phyloP scores from a whole-genome alignment of 2,888 invertebrate genomes.

The Hydrotaea diabolus region DNA sequence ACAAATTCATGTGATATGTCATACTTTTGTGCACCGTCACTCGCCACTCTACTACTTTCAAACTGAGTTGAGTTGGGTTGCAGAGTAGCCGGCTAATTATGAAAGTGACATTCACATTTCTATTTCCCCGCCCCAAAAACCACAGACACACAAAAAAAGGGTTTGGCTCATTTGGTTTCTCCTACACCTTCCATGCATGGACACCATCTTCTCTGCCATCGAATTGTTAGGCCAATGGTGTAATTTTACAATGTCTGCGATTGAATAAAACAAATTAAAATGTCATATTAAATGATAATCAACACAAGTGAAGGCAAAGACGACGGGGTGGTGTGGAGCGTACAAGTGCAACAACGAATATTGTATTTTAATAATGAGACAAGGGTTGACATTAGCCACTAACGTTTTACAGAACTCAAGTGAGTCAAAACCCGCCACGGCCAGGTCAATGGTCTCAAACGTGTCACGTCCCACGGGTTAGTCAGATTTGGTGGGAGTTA shows the following conservation, averaged over 20 bases:
- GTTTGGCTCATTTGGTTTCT: background rate
- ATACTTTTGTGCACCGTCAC: background rate
- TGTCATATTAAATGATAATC: conserved; percentile 59
- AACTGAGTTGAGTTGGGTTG: background rate
- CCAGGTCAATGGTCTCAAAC: conserved; percentile 6
- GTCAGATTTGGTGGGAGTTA: background rate
- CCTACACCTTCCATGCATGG: too few relatives aligned
- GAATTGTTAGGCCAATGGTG: too few relatives aligned
- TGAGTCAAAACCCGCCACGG: background rate
- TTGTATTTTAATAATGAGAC: conserved; percentile 27
- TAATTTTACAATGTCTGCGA: conserved; percentile 41
- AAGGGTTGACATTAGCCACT: conserved; percentile 22
- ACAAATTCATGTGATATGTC: conserved; percentile 2
- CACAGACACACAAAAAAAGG: background rate
- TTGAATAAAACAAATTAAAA: conserved; percentile 63
- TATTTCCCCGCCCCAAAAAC: background rate
- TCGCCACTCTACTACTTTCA: background rate
- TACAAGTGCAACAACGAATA: background rate
- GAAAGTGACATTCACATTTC: conserved; percentile 51
- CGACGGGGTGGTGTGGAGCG: background rate
- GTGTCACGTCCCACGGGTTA: background rate
- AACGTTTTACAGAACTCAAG: background rate
- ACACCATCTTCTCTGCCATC: background rate
- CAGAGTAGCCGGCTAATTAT: conserved; percentile 46
- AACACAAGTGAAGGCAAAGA: conserved; percentile 16